Base-by-base conservation (phyloP, 1,140 invertebrate genomes). In the Panonychus citri region DNA sequence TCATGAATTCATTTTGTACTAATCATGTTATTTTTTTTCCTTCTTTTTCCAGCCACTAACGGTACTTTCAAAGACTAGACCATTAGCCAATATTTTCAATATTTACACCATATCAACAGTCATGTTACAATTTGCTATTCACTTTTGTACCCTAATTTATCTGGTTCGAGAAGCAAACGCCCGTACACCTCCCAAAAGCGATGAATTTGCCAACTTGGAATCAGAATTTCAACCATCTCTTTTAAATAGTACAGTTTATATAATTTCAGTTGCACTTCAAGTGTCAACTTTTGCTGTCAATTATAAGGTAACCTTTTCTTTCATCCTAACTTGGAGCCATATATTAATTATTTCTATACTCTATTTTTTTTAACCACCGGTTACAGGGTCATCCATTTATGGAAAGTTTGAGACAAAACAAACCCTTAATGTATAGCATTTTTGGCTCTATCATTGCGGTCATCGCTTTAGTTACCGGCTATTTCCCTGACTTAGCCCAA, bases 81-180 rank as follows among this genome's bases (percentile, higher is more conserved):
- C 95, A 24, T 73, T 98, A 61, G 88, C 95, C 49, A 98, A 98
- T 69, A 99, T 99, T 61, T 98, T 99, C 69, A 99, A 99, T 73
- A 66, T 88, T 10, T 99, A 99, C 68, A 98, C 94, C 1, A 79
- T 99, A 55, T 71, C 89, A 53, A 98, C 95, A 13, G 94, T 99
- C 26, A 71, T 95, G 13, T 69, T 83, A 7, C 95, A 99, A 73
- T 99, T 99, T 73, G 76, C 80, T 43, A 82, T 98, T 12, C 95
- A 99, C 69, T 97, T 99, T 72, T 66, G 77, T 3, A 83, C 85
- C 65, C 75, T 99, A 21, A 78, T 97, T 30, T 95, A 81, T 69
- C 71, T 99, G 51, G 88, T 95, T 8, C 76, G 77, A 61, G 77
- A 85, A 71, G 85, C 86, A 3, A 46, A 25, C 1, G 37, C 28